These are phyloP conservation scores for Rhadinocentrus ornatus DNA, from an alignment of 2,797 vertebrate genomes.

Conservation along the genomic window DNA sequence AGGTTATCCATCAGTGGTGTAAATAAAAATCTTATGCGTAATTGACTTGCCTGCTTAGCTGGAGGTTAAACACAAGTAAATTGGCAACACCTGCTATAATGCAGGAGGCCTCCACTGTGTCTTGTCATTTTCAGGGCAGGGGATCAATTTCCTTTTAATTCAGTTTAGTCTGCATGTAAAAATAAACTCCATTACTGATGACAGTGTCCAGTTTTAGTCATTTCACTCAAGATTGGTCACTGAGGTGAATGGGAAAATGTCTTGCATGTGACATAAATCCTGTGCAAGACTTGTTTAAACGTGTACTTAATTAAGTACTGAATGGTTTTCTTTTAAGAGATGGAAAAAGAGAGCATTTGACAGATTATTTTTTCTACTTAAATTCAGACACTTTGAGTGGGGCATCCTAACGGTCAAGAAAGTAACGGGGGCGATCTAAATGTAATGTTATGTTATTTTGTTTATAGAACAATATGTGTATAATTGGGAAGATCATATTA, in stretches of 20 bases:
- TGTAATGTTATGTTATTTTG: background rate
- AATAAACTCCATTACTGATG: constrained; percentile 51
- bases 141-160: constrained; percentile 53
- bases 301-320: constrained; percentile 10
- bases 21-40: constrained; percentile 58
- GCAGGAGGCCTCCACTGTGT: constrained; percentile 39
- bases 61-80: constrained; percentile 64
- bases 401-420: background rate
- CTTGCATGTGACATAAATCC: constrained; percentile 8
- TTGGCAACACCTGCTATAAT: constrained; percentile 53
- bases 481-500: background rate
- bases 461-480: background rate
- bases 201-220: constrained; percentile 35
- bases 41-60: constrained; percentile 44
- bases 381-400: background rate
- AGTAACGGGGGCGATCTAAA: background rate
- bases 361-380: background rate
- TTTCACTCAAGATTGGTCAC: constrained; percentile 33
- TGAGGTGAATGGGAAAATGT: constrained; percentile 39
- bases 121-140: constrained; percentile 37
- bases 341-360: constrained; percentile 3
- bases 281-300: constrained; percentile 16
- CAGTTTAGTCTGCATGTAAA: constrained; percentile 49
- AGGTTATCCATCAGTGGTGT: constrained; percentile 62
- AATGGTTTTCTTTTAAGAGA: constrained; percentile 4